Base-by-base conservation (phyloP, 2,797 vertebrate genomes). In the Streptopelia turtur region DNA sequence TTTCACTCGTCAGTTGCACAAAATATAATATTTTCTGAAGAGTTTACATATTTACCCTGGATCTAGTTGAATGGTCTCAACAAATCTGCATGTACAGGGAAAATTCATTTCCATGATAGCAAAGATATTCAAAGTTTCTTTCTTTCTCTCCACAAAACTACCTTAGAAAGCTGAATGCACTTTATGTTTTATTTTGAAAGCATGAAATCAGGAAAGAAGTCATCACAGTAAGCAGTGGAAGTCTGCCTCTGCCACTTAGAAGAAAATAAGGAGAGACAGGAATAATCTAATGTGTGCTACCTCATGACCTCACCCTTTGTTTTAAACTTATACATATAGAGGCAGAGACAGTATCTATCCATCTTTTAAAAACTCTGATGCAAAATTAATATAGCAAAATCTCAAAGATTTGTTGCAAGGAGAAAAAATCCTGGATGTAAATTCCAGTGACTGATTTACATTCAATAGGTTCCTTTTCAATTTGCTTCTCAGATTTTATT, bases 181-280 rank as follows among this genome's bases (percentile, higher is more conserved):
- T 83, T 77, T 65, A 39, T 39, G 7, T 37, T 93, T 88, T 79
- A 30, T 64, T 92, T 92, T 82, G 31, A 84, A 96, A 89, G 22
- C 13, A 55, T 39, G 16, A 85, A 77, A 83, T 53, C 16, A 47
- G 23, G 16, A 76, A 11, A 78, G 15, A 64, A 66, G 10, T 28
- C 60, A 68, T 59, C 35, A 59, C 47, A 86, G 59, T 69, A 78
- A 89, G 5, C 2, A 64, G 21, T 28, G 23, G 43, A 88, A 86
- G 5, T 41, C 37, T 59, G 56, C 56, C 27, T 85, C 35, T 47
- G 35, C 49, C 35, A 81, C 31, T 60, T 84, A 59, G 3, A 65
- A 69, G 37, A 66, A 85, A 92, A 63, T 18, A 84, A 35, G 30
- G 39, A 77, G 25, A 74, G 11, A 20, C 12, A 79, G 11, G 18